Evolutionary conservation across 2,113 vertebrate genomes (phyloP).

Genomic region (Clarias macrocephalus): DNA sequence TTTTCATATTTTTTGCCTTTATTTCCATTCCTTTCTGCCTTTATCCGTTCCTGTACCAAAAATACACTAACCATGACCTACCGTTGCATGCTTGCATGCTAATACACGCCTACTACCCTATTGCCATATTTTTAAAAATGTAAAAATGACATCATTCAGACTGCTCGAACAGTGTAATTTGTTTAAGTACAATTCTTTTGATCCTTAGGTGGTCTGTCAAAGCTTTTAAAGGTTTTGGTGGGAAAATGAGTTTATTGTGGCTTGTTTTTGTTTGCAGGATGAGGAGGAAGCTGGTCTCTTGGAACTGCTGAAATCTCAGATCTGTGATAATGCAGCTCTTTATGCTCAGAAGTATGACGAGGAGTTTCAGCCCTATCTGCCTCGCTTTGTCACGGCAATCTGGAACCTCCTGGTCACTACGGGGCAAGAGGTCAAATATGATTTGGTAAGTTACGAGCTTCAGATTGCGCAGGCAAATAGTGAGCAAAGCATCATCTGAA

Average conservation of each 20-base stretch:
- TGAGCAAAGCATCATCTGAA: background rate
- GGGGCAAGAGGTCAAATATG: slow-evolving; percentile 97
- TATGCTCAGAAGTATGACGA: slow-evolving; percentile 99
- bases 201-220: background rate
- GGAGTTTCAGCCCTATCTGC: slow-evolving; percentile 94
- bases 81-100: no score
- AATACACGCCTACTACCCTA: no score
- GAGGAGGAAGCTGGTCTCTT: slow-evolving; percentile 96
- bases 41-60: no score
- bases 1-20: no score
- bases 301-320: slow-evolving; percentile 96
- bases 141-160: background rate
- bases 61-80: no score
- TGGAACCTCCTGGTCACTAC: slow-evolving; percentile 98
- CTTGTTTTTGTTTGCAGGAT: slow-evolving; percentile 73
- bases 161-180: background rate
- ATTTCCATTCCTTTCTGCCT: no score
- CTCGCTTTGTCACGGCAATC: slow-evolving; percentile 95
- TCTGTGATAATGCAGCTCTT: slow-evolving; percentile 96
- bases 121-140: no score
- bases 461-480: background rate
- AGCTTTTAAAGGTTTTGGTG: background rate
- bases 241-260: background rate
- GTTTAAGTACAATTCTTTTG: background rate
- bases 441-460: slow-evolving; percentile 80